phyloP scores from a whole-genome alignment of 1,140 invertebrate genomes.

The Zophobas atratus region DNA sequence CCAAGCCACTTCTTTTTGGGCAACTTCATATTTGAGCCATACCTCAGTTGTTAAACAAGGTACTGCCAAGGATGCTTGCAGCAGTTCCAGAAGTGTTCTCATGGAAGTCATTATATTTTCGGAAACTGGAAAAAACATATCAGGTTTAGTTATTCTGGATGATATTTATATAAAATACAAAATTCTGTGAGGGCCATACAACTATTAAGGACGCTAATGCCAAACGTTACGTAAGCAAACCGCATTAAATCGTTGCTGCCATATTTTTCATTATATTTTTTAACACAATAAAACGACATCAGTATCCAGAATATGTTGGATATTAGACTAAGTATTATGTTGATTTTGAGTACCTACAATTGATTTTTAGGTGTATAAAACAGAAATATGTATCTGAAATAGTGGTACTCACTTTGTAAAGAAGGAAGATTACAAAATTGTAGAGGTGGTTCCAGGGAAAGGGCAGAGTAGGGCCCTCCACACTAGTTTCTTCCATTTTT shows the following conservation, averaged over 20 bases:
- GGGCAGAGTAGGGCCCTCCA: background rate
- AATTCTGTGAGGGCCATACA: conserved; percentile 12
- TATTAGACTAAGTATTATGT: background rate
- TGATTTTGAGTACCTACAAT: conserved; percentile 2
- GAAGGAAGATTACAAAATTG: background rate
- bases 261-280: conserved; percentile 24
- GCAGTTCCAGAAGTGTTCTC: conserved; percentile 14
- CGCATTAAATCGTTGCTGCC: conserved; percentile 9
- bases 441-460: background rate
- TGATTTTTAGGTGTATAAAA: background rate
- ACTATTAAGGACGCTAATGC: conserved; percentile 13
- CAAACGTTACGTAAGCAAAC: conserved; percentile 20
- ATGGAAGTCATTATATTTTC: conserved; percentile 26
- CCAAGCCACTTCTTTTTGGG: conserved; percentile 32
- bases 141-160: too few relatives aligned
- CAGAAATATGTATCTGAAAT: background rate
- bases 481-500: background rate
- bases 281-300: conserved; percentile 29
- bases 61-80: conserved; percentile 8
- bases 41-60: conserved; percentile 17
- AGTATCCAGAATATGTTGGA: conserved; percentile 1
- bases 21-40: conserved; percentile 13
- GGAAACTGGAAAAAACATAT: background rate
- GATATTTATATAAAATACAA: background rate
- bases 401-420: conserved; percentile 4